Evolutionary conservation across 2,113 vertebrate species (phyloP).

Genomic region (Syngnathus scovelli): DNA sequence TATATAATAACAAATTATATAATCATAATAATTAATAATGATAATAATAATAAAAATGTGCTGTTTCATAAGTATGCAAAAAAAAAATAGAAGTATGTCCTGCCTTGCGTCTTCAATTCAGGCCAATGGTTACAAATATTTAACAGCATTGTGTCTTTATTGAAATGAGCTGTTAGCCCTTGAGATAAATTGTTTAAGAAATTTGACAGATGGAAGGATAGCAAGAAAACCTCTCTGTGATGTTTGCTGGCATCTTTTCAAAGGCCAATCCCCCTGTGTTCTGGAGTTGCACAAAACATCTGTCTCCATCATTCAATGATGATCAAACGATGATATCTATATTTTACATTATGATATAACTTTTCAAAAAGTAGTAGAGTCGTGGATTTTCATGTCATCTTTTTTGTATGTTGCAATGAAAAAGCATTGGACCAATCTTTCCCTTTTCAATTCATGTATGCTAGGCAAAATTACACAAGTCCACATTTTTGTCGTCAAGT

Average conservation of each 20-base stretch:
- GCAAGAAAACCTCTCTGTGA: constrained; percentile 31
- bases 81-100: neutral
- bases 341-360: constrained; percentile 36
- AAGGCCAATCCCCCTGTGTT: constrained; percentile 45
- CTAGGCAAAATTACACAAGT: no score
- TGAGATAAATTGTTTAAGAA: constrained; percentile 22
- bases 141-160: constrained; percentile 10
- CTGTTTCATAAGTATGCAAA: neutral
- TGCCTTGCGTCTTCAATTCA: neutral
- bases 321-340: constrained; percentile 34
- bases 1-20: no score
- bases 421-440: constrained; percentile 15
- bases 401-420: constrained; percentile 19
- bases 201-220: constrained; percentile 9
- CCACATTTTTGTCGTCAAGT: neutral
- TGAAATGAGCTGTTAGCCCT: constrained; percentile 26
- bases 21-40: no score
- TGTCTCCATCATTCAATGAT: constrained; percentile 41
- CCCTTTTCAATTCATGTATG: no score
- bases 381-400: constrained; percentile 24
- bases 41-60: no score
- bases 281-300: constrained; percentile 58
- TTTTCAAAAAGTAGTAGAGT: neutral
- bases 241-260: constrained; percentile 55
- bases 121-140: constrained; percentile 10